phyloP scores from a whole-genome alignment of 2,113 vertebrate genomes.

The Bubalus kerabau region DNA sequence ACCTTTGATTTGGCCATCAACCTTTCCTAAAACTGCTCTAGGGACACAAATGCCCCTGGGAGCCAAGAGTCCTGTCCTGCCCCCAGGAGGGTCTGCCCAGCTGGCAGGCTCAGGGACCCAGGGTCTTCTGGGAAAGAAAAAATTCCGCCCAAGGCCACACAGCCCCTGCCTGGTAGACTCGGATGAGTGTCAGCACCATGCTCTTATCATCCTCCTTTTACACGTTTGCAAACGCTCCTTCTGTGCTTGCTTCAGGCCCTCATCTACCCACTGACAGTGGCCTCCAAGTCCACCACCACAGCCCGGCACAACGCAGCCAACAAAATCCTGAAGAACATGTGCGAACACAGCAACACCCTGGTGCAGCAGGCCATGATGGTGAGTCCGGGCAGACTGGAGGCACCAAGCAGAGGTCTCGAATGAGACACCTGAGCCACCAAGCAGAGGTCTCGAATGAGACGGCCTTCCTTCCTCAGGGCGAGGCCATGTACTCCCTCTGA shows the following conservation, averaged over 20 bases:
- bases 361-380: conserved; percentile 99
- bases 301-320: conserved; percentile 97
- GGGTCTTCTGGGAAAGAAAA: not conserved
- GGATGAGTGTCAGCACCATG: not conserved
- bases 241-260: conserved; percentile 84
- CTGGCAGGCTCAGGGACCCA: not conserved
- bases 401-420: not conserved
- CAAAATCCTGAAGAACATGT: conserved; percentile 99
- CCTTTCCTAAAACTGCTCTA: not conserved
- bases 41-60: not conserved
- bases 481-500: not conserved
- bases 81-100: not conserved
- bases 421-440: not conserved
- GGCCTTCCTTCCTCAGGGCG: fast-evolving
- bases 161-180: not conserved
- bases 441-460: fast-evolving
- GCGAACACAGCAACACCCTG: conserved; percentile 97
- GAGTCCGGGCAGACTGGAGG: conserved; percentile 18
- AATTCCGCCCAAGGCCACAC: no score
- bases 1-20: not conserved
- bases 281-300: conserved; percentile 98
- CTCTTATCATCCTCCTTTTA: not conserved
- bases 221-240: not conserved
- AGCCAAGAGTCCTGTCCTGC: not conserved
- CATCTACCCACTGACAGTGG: conserved; percentile 98